Base-by-base conservation (phyloP, 2,113 vertebrate species). In the Irena cyanogastra region DNA sequence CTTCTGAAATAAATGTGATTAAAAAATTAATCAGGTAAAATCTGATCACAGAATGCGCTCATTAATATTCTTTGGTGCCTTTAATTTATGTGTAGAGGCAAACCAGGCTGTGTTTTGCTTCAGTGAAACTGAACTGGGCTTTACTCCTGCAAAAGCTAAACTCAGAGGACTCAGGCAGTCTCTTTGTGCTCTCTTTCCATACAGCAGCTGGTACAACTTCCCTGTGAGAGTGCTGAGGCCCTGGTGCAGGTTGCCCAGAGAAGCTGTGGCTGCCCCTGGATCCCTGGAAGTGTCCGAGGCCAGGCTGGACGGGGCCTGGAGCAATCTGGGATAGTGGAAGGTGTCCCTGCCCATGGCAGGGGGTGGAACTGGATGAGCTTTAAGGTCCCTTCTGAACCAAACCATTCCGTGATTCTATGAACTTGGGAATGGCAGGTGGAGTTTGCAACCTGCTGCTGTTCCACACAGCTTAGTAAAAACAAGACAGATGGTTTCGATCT, bases 251-350 rank as follows among this genome's bases (percentile, higher is more conserved):
- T 0, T 76, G 24, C 24, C 24, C 26, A 11, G 26, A 23, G 26
- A 23, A 69, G 6, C n/a, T 31, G n/a, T 61, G 78, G 12, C 54
- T 83, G 54, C 26, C 10, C 26, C 35, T n/a, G n/a, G n/a, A 19
- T 61, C 54, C 31, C 8, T 83, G 41, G 10, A 16, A 69, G 41
- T 41, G 53, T 54, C 5, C 47, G 31, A 23, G 41, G 18, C 10
- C 21, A 19, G 18, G 21, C 2, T 76, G n/a, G 61, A 41, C 0
- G 0, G 24, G n/a, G n/a, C 41, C 5, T 27, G n/a, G 26, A 89
- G 18, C n/a, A 27, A 4, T 26, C 12, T 83, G 31, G 26, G 0
- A 0, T 35, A 63, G 41, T 49, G 41, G 41, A 16, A 61, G 30
- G 41, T 54, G 26, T 61, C 39, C 30, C 30, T 31, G 20, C 41